Base-by-base conservation (phyloP, 2,888 invertebrate species). In the Didymodactylos carnosus region DNA sequence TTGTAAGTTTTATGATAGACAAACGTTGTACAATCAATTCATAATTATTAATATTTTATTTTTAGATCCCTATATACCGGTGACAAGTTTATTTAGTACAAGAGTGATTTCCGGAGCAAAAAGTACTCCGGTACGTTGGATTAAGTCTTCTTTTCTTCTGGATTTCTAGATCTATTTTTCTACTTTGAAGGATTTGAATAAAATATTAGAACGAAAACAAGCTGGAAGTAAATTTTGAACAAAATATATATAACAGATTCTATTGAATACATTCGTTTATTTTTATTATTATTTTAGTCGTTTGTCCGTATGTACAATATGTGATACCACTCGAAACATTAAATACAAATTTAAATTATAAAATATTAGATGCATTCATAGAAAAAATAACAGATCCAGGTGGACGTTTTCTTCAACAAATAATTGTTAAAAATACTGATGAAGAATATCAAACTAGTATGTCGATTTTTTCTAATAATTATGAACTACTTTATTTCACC, bases 331-430 rank as follows among this genome's bases (percentile, higher is more conserved):
- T 75, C 49, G 75, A 75, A 75, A 72, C 72, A 13, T 72, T 75
- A 19, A 72, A 75, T 39, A 75, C 71, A 6, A 75, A 75, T 72
- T 46, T 75, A 29, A 72, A 69, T 70, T 75, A 69, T 23, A 75
- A 75, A 69, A 69, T 43, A 11, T 29, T 75, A 16, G 71, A 75
- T 46, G 43, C 72, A 41, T 75, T 75, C 39, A 23, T 75, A 39
- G 71, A 29, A n/a, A 39, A 72, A 40, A 75, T 75, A 69, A 69
- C 62, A 3, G 35, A 25, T 35, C 19, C 62, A 62, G 35, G 10
- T 19, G 29, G 4, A 62, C 29, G 35, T 16, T 62, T 35, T 35
- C 35, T 19, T 62, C 62, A 11, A 62, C 16, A 35, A n/a, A 62
- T 35, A 19, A 7, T 19, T 1, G n/a, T n/a, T n/a, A n/a, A n/a